phyloP scores from a whole-genome alignment of 2,113 vertebrate genomes.

The Gorsachius goisagi region DNA sequence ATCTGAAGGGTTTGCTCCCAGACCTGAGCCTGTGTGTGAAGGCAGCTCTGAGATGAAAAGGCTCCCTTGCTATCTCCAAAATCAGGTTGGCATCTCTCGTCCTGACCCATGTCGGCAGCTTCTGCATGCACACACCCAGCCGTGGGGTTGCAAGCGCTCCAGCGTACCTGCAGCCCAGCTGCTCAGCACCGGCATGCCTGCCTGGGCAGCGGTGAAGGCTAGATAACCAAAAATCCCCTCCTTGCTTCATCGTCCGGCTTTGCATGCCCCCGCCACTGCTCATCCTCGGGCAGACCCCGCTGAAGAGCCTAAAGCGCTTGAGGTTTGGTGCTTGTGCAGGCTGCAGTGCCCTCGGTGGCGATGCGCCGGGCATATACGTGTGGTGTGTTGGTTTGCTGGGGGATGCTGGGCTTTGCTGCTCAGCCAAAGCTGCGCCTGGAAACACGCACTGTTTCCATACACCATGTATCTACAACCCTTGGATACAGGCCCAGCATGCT shows the following conservation, averaged over 20 bases:
- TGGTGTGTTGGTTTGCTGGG: not conserved
- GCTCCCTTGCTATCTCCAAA: not conserved
- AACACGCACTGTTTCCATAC: not conserved
- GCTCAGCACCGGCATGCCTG: not conserved
- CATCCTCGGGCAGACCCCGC: not conserved
- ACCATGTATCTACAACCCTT: not conserved
- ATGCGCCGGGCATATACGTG: accelerated
- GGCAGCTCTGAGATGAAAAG: not conserved
- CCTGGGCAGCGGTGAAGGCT: not conserved
- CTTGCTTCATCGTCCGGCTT: not conserved
- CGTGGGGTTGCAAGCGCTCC: accelerated
- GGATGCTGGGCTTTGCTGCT: not conserved
- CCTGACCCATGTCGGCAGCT: accelerated
- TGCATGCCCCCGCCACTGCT: not conserved
- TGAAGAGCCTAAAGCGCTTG: accelerated
- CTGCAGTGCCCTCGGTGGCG: accelerated
- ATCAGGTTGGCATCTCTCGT: not conserved
- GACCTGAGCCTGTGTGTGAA: not conserved
- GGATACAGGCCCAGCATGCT: not conserved
- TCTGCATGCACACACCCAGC: accelerated
- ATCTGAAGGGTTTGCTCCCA: not conserved
- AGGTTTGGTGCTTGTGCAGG: not conserved
- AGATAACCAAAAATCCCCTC: not conserved
- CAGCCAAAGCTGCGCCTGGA: not conserved
- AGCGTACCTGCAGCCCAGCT: not conserved